These are phyloP conservation scores for Chelmon rostratus DNA, from an alignment of 2,797 vertebrate genomes.

Conservation along the genomic window DNA sequence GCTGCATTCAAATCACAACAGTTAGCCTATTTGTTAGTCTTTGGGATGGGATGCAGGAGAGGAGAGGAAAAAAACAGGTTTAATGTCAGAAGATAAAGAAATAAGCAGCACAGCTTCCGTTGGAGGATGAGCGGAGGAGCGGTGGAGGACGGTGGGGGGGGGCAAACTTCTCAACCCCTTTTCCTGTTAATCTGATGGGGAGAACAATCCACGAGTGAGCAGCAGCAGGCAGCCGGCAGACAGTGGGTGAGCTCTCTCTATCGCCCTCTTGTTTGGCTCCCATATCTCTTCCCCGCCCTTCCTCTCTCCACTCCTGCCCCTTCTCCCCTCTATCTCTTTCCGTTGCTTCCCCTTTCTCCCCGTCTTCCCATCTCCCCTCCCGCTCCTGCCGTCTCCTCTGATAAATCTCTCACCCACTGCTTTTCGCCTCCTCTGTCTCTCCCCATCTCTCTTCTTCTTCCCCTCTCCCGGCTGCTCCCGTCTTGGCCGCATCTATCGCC, in stretches of 20 bases:
- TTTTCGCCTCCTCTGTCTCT: slow-evolving; percentile 64
- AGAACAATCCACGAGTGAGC: slow-evolving; percentile 60
- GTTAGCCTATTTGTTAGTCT: slow-evolving; percentile 49
- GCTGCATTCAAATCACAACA: slow-evolving; percentile 47
- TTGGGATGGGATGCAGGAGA: slow-evolving; percentile 4
- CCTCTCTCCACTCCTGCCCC: slow-evolving; percentile 17
- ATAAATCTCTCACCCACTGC: slow-evolving; percentile 72
- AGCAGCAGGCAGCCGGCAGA: slow-evolving; percentile 46
- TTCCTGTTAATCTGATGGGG: slow-evolving; percentile 58
- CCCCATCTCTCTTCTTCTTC: slow-evolving; percentile 48
- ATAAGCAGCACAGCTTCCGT: slow-evolving; percentile 10
- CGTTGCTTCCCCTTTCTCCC: slow-evolving; percentile 10
- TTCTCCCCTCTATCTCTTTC: slow-evolving; percentile 30
- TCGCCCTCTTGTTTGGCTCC: slow-evolving; percentile 60
- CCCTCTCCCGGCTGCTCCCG: slow-evolving; percentile 26
- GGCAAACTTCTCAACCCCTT: slow-evolving; percentile 47
- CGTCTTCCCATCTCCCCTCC: slow-evolving; percentile 51
- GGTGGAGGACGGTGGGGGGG: background rate
- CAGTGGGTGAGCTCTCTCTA: slow-evolving; percentile 56
- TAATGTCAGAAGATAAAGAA: slow-evolving; percentile 57
- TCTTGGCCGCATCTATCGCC: slow-evolving; percentile 48
- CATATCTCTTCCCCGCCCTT: slow-evolving; percentile 40
- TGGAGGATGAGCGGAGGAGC: slow-evolving; percentile 10
- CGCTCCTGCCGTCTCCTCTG: slow-evolving; percentile 65
- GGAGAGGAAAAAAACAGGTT: slow-evolving; percentile 30